Percentiles rank a stretch among this genome's conserved stretches.
Evolutionary conservation across 2,113 vertebrate genomes (phyloP).

Genomic region (Aix galericulata): DNA sequence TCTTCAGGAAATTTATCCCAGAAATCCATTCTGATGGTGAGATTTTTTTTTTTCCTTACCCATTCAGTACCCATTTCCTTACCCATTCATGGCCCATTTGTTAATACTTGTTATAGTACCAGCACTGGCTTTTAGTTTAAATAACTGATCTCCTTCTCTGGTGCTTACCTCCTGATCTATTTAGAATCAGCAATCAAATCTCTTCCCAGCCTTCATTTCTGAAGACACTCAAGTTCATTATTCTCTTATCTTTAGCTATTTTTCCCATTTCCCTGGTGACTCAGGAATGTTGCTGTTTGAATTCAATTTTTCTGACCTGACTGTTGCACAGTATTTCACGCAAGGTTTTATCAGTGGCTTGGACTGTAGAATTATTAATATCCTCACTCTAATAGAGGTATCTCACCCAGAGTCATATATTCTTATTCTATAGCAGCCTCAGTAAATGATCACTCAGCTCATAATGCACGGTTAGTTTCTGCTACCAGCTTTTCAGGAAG

Average conservation of each 20-base stretch:
- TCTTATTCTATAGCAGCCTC: neutral
- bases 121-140: neutral
- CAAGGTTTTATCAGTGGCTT: neutral
- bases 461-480: neutral
- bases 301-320: neutral
- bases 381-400: neutral
- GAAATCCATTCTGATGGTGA: neutral
- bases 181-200: neutral
- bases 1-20: neutral
- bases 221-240: neutral
- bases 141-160: neutral
- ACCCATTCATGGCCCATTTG: neutral
- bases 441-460: neutral
- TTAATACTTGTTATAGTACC: neutral
- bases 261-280: neutral
- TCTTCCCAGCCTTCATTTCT: neutral
- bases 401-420: neutral
- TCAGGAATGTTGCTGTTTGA: neutral
- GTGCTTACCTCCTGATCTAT: neutral
- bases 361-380: neutral
- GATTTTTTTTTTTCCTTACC: neutral
- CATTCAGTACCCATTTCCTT: neutral
- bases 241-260: neutral
- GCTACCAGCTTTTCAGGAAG: neutral
- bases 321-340: neutral